phyloP scores from a whole-genome alignment of 2,113 vertebrate species.

The Prolemur simus region DNA sequence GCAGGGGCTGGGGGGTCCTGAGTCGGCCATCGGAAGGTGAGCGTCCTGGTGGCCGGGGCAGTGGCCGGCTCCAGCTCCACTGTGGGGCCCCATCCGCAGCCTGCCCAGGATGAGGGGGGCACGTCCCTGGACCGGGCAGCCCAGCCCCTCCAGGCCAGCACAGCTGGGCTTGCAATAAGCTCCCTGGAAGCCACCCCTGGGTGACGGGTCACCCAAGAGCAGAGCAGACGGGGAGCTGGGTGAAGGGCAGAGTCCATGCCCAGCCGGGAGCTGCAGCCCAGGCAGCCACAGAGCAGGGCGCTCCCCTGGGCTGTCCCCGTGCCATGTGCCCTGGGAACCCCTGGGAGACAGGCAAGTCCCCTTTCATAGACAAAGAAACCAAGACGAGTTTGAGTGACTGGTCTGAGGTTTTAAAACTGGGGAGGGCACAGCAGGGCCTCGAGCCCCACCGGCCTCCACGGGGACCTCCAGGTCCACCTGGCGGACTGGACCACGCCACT shows the following conservation, averaged over 20 bases:
- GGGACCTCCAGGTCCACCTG: accelerated
- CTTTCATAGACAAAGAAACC: background rate
- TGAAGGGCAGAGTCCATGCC: no score
- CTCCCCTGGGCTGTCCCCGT: background rate
- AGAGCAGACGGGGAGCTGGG: background rate
- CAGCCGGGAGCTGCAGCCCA: background rate
- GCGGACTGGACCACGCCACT: background rate
- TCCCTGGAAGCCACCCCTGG: background rate
- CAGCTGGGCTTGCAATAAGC: background rate
- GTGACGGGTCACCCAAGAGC: background rate
- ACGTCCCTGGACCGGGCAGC: background rate
- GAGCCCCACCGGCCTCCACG: no score
- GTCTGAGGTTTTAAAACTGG: background rate
- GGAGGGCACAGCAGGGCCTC: background rate
- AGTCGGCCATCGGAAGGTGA: background rate
- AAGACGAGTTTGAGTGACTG: background rate
- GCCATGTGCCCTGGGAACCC: background rate
- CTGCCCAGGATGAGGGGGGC: background rate
- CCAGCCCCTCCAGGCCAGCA: no score
- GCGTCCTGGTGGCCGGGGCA: background rate
- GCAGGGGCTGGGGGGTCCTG: background rate
- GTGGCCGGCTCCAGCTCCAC: background rate
- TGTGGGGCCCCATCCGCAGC: background rate
- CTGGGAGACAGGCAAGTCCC: background rate
- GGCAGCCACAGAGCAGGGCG: background rate